A percentile compares a stretch with the other conserved stretches of the same genome.
Conservation (phyloP, 2,888 invertebrate genomes). For the Andrena bucephala region DNA sequence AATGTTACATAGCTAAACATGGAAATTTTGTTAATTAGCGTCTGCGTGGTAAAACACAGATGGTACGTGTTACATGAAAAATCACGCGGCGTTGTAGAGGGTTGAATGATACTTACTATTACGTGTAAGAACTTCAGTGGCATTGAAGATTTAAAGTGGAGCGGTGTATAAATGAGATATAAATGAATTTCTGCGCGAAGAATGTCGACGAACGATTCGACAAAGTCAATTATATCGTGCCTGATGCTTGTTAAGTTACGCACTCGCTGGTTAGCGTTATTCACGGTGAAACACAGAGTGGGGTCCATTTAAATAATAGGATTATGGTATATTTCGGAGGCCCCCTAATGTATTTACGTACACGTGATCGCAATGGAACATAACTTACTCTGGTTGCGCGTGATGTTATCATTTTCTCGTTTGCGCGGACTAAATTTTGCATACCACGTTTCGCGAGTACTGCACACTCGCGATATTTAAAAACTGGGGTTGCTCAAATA, state of each 20-base stretch:
- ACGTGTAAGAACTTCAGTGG: too few relatives aligned
- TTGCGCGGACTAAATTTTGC: neutral
- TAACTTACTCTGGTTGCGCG: slow-evolving; percentile 14
- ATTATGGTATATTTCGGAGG: slow-evolving; percentile 9
- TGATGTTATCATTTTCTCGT: slow-evolving; percentile 16
- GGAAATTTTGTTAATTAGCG: too few relatives aligned
- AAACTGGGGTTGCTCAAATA: neutral
- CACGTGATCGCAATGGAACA: neutral
- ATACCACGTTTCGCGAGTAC: neutral
- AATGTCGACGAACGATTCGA: neutral
- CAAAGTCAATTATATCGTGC: slow-evolving; percentile 8
- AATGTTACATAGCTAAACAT: too few relatives aligned
- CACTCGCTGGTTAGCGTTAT: neutral
- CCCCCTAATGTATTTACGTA: neutral
- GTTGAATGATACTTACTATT: too few relatives aligned
- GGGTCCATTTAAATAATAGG: slow-evolving; percentile 9
- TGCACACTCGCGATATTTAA: neutral
- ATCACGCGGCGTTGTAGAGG: too few relatives aligned
- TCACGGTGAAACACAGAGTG: neutral
- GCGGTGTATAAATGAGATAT: neutral
- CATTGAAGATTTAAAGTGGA: slow-evolving; percentile 1
- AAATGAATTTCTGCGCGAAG: neutral
- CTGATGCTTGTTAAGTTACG: slow-evolving; percentile 8
- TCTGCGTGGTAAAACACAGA: too few relatives aligned
- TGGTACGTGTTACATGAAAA: too few relatives aligned